These are phyloP conservation scores for Dolomedes plantarius DNA, from an alignment of 2,888 invertebrate species.

Conservation along the genomic window DNA sequence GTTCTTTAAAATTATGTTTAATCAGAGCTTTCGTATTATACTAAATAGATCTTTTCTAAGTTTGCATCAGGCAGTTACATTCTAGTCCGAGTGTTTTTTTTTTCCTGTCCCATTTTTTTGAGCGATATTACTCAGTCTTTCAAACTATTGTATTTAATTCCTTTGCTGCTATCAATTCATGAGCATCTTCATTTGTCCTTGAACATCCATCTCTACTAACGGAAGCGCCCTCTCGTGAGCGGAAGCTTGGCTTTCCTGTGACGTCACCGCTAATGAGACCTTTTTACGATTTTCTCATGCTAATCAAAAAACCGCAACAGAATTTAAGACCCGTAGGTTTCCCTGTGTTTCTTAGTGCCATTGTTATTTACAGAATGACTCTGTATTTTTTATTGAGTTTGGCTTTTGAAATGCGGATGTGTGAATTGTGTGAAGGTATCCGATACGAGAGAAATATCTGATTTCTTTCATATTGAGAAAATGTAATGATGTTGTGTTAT, in stretches of 20 bases:
- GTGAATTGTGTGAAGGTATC: too few species aligned
- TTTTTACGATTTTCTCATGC: neutral
- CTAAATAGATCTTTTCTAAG: too few species aligned
- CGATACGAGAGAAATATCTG: too few species aligned
- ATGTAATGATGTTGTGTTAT: too few species aligned
- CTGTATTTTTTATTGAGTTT: neutral
- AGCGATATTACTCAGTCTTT: too few species aligned
- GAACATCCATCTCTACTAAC: neutral
- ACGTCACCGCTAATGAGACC: neutral
- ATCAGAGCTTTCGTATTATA: too few species aligned
- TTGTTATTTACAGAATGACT: neutral
- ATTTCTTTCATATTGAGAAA: too few species aligned
- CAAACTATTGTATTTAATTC: conserved; percentile 3
- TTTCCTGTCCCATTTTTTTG: too few species aligned
- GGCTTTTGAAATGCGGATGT: neutral
- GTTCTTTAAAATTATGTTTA: too few species aligned
- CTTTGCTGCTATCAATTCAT: neutral
- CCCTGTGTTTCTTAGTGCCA: too few species aligned
- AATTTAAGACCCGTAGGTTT: neutral
- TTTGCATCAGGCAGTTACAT: too few species aligned
- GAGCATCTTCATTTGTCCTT: conserved; percentile 49
- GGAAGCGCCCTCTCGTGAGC: conserved; percentile 53
- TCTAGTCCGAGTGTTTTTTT: too few species aligned
- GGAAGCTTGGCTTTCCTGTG: conserved; percentile 45
- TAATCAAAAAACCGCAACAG: neutral